Conservation (phyloP, 2,797 vertebrate genomes). For the Rhinella marina region DNA sequence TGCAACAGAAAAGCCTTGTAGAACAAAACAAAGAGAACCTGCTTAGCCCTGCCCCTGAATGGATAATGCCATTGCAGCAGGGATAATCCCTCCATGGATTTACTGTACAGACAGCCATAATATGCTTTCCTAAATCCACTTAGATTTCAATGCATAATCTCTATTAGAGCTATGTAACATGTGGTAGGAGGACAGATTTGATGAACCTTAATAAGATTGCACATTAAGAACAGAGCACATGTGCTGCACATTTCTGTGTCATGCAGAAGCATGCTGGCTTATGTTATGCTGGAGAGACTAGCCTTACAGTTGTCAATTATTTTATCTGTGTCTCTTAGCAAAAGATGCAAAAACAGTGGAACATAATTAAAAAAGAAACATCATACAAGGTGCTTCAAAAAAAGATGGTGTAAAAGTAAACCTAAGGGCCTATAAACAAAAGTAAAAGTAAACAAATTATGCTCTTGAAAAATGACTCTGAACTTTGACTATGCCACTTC, state of each 20-base stretch:
- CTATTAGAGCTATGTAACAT: slow-evolving; percentile 54
- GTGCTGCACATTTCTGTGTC: slow-evolving; percentile 21
- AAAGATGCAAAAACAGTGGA: slow-evolving; percentile 4
- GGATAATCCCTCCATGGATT: slow-evolving; percentile 58
- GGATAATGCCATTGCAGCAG: slow-evolving; percentile 49
- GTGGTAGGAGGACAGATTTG: slow-evolving; percentile 44
- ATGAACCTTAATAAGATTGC: slow-evolving; percentile 46
- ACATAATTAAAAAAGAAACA: neutral
- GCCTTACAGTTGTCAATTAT: neutral
- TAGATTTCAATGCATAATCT: slow-evolving; percentile 61
- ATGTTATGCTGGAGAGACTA: slow-evolving; percentile 6
- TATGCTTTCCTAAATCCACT: slow-evolving; percentile 61
- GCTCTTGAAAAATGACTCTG: too few species aligned
- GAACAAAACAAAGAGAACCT: slow-evolving; percentile 52
- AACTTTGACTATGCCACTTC: too few species aligned
- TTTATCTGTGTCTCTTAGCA: slow-evolving; percentile 2
- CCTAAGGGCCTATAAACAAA: too few species aligned
- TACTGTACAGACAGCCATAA: slow-evolving; percentile 54
- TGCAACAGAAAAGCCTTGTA: slow-evolving; percentile 34
- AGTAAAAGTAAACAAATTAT: too few species aligned
- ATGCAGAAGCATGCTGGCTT: slow-evolving; percentile 15
- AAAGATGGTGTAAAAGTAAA: too few species aligned
- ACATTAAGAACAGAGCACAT: slow-evolving; percentile 38
- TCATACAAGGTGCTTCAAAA: neutral
- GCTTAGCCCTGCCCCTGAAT: slow-evolving; percentile 49